Conservation (phyloP, 2,797 vertebrate species). For the Sphenopsis melanotis region DNA sequence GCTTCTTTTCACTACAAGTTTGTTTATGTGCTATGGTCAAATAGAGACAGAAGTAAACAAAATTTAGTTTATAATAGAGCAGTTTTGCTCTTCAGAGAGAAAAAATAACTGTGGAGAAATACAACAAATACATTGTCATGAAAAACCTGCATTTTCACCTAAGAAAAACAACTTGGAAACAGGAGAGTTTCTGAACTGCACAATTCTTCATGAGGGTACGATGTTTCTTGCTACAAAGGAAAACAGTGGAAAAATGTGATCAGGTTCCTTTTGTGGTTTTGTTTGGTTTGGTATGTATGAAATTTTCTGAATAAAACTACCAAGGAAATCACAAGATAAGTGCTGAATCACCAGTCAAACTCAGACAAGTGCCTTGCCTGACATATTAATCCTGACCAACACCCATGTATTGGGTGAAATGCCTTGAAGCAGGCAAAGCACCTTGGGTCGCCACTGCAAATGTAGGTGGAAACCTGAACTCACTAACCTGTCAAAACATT, state of each 20-base stretch:
- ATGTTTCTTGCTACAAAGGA: neutral
- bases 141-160: neutral
- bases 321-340: neutral
- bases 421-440: neutral
- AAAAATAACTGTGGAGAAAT: neutral
- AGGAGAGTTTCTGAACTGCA: neutral
- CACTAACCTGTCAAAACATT: neutral
- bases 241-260: fast-evolving
- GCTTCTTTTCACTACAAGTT: neutral
- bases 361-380: neutral
- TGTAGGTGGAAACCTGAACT: neutral
- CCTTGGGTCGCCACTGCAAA: neutral
- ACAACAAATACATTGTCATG: neutral
- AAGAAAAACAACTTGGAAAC: neutral
- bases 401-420: neutral
- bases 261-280: neutral
- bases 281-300: neutral
- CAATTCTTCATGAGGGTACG: neutral
- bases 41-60: neutral
- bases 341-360: neutral
- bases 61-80: neutral
- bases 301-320: neutral
- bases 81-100: neutral
- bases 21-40: neutral
- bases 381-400: neutral